Evolutionary conservation across 2,888 invertebrate species (phyloP).

Genomic region (Hololepta plana): DNA sequence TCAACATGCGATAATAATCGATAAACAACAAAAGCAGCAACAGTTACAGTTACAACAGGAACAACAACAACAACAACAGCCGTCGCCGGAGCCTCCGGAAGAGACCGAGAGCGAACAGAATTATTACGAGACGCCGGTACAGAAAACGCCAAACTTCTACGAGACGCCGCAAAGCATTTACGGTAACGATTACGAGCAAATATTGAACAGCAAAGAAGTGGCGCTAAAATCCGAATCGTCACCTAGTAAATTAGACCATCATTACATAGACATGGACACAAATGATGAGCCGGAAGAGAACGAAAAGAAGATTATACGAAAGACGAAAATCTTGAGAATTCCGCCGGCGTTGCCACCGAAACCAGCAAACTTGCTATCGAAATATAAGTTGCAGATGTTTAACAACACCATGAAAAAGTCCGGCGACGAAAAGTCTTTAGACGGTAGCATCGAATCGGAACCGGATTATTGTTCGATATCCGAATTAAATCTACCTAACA

Average conservation of each 20-base stretch:
- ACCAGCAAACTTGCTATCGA: constrained; percentile 52
- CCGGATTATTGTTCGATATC: constrained; percentile 64
- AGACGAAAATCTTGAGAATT: constrained; percentile 38
- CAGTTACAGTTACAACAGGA: too few species aligned
- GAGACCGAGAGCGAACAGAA: constrained; percentile 12
- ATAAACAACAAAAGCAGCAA: too few species aligned
- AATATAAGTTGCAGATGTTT: constrained; percentile 37
- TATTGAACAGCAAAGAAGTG: constrained; percentile 37
- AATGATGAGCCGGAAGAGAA: constrained; percentile 18
- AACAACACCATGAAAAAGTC: constrained; percentile 10
- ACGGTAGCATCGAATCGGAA: constrained; percentile 28
- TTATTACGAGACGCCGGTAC: constrained; percentile 28
- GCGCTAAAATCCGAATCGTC: constrained; percentile 32
- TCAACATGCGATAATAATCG: too few species aligned
- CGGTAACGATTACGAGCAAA: constrained; percentile 58
- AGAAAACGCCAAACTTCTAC: constrained; percentile 33
- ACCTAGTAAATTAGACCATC: constrained; percentile 33
- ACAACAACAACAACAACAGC: too few species aligned
- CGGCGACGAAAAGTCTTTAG: constrained; percentile 3
- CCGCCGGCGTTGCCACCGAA: constrained; percentile 66
- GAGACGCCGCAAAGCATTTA: constrained; percentile 53
- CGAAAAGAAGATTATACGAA: constrained; percentile 17
- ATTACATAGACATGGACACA: constrained; percentile 45
- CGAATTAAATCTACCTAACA: constrained; percentile 39
- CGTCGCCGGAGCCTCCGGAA: too few species aligned